These are phyloP conservation scores for Hypanus sabinus DNA, from an alignment of 2,113 vertebrate species.

Conservation along the genomic window DNA sequence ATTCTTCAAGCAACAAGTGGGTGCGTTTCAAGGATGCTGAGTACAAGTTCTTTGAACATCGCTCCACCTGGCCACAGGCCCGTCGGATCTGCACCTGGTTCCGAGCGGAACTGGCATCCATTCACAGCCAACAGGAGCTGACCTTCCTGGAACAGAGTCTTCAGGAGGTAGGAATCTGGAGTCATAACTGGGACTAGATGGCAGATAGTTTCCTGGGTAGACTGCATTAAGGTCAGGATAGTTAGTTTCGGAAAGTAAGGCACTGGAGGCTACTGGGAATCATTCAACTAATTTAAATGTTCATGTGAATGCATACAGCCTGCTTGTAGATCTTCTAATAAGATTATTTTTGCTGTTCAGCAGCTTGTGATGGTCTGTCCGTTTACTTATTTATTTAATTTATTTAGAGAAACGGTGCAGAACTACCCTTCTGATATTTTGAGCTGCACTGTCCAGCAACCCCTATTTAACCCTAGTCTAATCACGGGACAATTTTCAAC, in stretches of 20 bases:
- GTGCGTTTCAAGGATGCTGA: constrained; percentile 77
- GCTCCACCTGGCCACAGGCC: constrained; percentile 82
- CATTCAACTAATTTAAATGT: not conserved
- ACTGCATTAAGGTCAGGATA: not conserved
- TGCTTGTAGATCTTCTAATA: not conserved
- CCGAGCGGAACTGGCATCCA: constrained; percentile 68
- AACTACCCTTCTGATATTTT: no score
- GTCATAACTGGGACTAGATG: not conserved
- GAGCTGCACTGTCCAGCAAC: no score
- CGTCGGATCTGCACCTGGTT: constrained; percentile 89
- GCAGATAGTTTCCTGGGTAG: no score
- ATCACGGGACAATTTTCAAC: no score
- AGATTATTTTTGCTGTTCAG: not conserved
- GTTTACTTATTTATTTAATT: no score
- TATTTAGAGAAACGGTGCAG: no score
- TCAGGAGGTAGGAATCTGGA: constrained; percentile 63
- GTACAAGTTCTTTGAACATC: constrained; percentile 90
- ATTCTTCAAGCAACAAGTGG: constrained; percentile 74
- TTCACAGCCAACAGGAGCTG: constrained; percentile 75
- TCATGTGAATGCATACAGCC: not conserved
- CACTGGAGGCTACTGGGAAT: not conserved
- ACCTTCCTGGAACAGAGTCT: constrained; percentile 76
- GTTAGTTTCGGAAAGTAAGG: not conserved
- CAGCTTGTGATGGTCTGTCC: not conserved
- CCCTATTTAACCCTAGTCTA: no score